Conservation (phyloP, 2,113 vertebrate genomes). For the Cacatua alba region DNA sequence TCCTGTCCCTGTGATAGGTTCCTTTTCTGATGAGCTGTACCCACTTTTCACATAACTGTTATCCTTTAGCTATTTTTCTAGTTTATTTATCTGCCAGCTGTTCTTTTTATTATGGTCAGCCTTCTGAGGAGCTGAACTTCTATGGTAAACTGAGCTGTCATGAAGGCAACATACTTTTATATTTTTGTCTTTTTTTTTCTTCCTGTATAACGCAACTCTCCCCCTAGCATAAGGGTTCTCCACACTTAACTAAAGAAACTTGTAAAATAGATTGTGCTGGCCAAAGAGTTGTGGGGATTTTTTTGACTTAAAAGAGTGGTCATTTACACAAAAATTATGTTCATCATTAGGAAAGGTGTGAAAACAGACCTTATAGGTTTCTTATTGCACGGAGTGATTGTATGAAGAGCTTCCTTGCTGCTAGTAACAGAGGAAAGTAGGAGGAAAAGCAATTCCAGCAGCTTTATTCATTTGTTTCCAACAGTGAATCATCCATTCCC, state of each 20-base stretch:
- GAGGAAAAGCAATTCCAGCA: neutral
- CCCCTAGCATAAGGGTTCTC: neutral
- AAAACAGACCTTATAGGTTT: neutral
- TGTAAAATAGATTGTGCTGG: neutral
- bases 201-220: neutral
- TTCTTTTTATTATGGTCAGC: neutral
- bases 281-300: neutral
- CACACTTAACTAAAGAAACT: neutral
- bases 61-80: neutral
- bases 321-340: neutral
- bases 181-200: neutral
- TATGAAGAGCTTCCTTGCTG: neutral
- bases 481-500: neutral
- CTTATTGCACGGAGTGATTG: neutral
- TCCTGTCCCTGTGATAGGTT: neutral
- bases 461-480: neutral
- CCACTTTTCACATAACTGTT: neutral
- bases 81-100: neutral
- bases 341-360: neutral
- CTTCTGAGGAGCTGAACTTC: neutral
- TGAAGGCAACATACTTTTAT: neutral
- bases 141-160: neutral
- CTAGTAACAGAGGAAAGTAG: neutral
- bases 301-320: neutral
- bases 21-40: neutral